These are phyloP conservation scores for Scolanthus callimorphus DNA, from an alignment of 92 coral and sea anemone genomes.

Conservation along the genomic window DNA sequence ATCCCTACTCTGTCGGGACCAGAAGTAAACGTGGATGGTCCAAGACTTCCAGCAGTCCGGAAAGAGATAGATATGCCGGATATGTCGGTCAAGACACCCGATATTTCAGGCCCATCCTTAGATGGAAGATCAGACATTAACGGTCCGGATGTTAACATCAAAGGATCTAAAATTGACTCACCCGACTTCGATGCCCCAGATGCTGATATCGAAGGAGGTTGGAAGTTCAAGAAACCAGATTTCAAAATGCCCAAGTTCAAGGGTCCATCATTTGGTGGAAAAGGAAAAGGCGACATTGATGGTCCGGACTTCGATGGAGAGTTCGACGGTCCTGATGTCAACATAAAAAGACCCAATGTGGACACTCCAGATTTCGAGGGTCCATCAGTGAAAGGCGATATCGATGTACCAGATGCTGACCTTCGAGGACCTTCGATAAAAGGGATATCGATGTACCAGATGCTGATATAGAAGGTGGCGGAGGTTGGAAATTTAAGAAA, in stretches of 20 bases:
- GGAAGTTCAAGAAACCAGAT: too few species aligned
- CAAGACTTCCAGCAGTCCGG: not conserved
- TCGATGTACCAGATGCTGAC: constrained; percentile 20
- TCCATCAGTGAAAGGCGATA: constrained; percentile 2
- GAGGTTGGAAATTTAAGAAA: too few species aligned
- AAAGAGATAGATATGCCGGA: constrained; percentile 13
- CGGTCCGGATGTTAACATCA: constrained; percentile 1
- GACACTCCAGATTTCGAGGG: constrained; percentile 15
- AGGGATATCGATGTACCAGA: constrained; percentile 15
- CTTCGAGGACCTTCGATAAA: too few species aligned
- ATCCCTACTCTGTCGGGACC: constrained; percentile 1
- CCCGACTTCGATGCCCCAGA: constrained; percentile 1
- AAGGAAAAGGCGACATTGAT: too few species aligned
- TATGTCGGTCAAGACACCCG: not conserved
- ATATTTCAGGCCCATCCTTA: not conserved
- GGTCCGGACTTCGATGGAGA: too few species aligned
- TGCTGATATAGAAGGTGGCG: constrained; percentile 2
- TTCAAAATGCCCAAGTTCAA: too few species aligned
- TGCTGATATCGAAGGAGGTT: too few species aligned
- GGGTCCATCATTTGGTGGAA: too few species aligned
- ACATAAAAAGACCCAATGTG: too few species aligned
- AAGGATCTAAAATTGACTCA: not conserved
- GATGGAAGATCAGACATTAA: constrained; percentile 4
- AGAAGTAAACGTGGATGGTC: constrained; percentile 21
- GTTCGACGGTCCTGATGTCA: too few species aligned